Percentiles rank a stretch among this genome's conserved stretches.
Conservation (phyloP, 2,113 vertebrate species). For the Lagopus muta region DNA sequence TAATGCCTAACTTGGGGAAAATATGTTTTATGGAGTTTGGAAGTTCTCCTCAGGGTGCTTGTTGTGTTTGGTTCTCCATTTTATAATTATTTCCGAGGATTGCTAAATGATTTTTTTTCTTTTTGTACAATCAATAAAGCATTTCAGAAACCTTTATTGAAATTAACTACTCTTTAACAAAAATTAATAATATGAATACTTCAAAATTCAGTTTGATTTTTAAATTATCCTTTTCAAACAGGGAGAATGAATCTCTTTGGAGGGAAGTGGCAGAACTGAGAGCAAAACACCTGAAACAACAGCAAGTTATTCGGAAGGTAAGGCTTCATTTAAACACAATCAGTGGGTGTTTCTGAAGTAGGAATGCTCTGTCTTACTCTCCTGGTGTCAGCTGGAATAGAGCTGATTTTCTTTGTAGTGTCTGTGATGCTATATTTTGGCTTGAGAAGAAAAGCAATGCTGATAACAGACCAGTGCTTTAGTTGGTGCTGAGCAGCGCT, state of each 20-base stretch:
- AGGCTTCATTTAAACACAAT: not conserved
- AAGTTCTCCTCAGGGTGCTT: not conserved
- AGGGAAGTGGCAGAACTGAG: slow-evolving; percentile 92
- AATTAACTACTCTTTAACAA: not conserved
- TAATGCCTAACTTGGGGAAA: not conserved
- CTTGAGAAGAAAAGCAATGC: not conserved
- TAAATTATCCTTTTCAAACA: slow-evolving; percentile 62
- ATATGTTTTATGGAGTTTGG: not conserved
- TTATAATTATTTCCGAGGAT: not conserved
- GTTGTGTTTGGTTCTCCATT: not conserved
- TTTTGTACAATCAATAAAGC: not conserved
- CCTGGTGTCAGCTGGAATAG: not conserved
- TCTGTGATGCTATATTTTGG: not conserved
- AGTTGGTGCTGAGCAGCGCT: not conserved
- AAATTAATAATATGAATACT: not conserved
- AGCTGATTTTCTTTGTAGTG: not conserved
- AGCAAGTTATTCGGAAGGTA: slow-evolving; percentile 96
- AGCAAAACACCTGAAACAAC: slow-evolving; percentile 92
- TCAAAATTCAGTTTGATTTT: not conserved
- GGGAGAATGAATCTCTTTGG: slow-evolving; percentile 97
- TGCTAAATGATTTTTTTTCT: not conserved
- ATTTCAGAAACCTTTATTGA: not conserved
- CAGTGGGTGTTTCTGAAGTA: not conserved
- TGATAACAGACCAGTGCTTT: not conserved
- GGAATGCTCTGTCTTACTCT: not conserved